Evolutionary conservation across 2,113 vertebrate genomes (phyloP).

Genomic region (Mormyrus iriodes): DNA sequence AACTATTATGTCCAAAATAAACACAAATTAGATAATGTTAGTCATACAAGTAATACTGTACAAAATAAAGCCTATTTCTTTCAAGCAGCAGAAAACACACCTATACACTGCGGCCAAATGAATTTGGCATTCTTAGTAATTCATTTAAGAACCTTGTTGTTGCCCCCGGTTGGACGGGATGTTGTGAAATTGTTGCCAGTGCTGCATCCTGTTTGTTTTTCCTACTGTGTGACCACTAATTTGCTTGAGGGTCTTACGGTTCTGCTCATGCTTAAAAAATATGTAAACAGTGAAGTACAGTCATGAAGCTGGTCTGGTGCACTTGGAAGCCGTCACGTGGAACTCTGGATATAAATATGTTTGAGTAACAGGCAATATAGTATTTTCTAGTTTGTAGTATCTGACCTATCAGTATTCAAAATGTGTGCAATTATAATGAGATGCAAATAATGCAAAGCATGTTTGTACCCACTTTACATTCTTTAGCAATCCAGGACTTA

Average conservation of each 20-base stretch:
- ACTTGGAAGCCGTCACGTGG: neutral
- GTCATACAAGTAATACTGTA: neutral
- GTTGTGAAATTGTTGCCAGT: slow-evolving; percentile 33
- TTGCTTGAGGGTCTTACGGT: slow-evolving; percentile 18
- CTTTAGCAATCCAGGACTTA: neutral
- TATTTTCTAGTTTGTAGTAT: neutral
- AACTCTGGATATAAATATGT: neutral
- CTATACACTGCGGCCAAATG: neutral
- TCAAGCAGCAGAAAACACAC: slow-evolving; percentile 21
- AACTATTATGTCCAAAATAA: neutral
- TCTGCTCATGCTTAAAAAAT: slow-evolving; percentile 37
- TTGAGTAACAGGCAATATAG: neutral
- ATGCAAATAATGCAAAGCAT: neutral
- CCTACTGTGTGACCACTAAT: slow-evolving; percentile 30
- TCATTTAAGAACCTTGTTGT: slow-evolving; percentile 36
- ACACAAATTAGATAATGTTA: neutral
- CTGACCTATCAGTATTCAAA: neutral
- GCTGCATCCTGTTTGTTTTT: slow-evolving; percentile 57
- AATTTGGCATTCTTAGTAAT: slow-evolving; percentile 20
- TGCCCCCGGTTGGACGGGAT: slow-evolving; percentile 51
- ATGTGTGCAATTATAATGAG: neutral
- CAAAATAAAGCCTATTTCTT: neutral
- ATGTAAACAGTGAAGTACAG: slow-evolving; percentile 49
- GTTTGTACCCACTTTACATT: neutral
- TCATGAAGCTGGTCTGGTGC: neutral